Conservation (phyloP, 2,888 invertebrate species). For the Hecatera dysodea region DNA sequence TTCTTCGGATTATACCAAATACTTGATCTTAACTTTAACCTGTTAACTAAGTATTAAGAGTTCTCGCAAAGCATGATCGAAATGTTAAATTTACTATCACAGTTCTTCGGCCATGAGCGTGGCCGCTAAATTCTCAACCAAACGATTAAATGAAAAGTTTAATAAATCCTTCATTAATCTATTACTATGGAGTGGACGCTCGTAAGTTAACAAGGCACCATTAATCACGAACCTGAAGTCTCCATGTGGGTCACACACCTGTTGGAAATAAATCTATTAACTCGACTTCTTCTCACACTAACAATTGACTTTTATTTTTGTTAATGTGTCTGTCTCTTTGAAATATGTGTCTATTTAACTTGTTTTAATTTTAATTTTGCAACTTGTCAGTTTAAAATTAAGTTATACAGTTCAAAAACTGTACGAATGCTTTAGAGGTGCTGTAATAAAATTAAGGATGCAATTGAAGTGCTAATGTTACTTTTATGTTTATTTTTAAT, state of each 20-base stretch:
- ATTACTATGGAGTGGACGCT: not conserved
- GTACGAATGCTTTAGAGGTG: not conserved
- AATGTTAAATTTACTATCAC: not conserved
- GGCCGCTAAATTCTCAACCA: not conserved
- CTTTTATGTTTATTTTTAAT: too few relatives aligned
- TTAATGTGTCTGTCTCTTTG: constrained; percentile 1
- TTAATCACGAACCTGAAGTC: constrained; percentile 43
- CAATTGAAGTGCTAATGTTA: too few relatives aligned
- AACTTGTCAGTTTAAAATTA: constrained; percentile 7
- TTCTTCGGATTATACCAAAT: not conserved
- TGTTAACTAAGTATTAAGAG: not conserved
- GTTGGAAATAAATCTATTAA: constrained; percentile 35
- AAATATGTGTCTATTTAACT: not conserved
- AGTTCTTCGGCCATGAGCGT: not conserved
- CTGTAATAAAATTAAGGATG: not conserved
- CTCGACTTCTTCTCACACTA: constrained; percentile 27
- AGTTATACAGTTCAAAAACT: not conserved
- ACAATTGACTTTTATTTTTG: constrained; percentile 13
- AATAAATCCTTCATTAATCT: constrained; percentile 2
- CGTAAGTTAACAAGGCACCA: constrained; percentile 40
- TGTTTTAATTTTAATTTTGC: constrained; percentile 6
- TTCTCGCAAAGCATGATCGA: not conserved
- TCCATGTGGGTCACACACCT: constrained; percentile 55
- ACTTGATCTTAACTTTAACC: not conserved
- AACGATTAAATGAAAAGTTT: not conserved